phyloP scores from a whole-genome alignment of 2,888 invertebrate genomes.

The Cinara cedri region DNA sequence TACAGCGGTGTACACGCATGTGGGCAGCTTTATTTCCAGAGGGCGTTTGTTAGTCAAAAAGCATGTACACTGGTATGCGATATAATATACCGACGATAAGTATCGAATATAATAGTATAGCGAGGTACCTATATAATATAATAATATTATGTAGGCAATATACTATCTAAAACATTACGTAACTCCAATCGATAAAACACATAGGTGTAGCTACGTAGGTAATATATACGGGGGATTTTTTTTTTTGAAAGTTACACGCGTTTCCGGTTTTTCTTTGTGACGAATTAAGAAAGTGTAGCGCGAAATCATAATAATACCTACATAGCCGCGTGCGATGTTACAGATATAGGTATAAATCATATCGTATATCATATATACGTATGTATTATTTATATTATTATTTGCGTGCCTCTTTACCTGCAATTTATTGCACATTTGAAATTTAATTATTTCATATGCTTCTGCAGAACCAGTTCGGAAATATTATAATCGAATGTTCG shows the following conservation, averaged over 20 bases:
- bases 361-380: too few species aligned
- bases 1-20: too few species aligned
- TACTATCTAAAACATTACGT: background rate
- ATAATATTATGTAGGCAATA: too few species aligned
- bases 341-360: too few species aligned
- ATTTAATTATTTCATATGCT: too few species aligned
- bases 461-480: too few species aligned
- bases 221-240: background rate
- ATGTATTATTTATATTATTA: too few species aligned
- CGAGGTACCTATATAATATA: too few species aligned
- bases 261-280: background rate
- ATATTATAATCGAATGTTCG: too few species aligned
- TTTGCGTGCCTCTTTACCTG: too few species aligned
- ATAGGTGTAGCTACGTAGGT: background rate
- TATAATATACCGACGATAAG: background rate
- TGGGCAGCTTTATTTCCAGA: background rate
- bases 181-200: conserved; percentile 2
- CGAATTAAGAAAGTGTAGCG: conserved; percentile 2
- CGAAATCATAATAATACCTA: background rate
- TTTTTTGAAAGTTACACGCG: background rate
- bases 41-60: background rate
- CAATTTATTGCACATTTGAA: too few species aligned
- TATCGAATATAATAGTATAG: background rate
- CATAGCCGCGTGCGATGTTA: too few species aligned
- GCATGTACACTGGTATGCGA: background rate